Evolutionary conservation across 2,797 vertebrate species (phyloP).

Genomic region (Darevskia nairensis): DNA sequence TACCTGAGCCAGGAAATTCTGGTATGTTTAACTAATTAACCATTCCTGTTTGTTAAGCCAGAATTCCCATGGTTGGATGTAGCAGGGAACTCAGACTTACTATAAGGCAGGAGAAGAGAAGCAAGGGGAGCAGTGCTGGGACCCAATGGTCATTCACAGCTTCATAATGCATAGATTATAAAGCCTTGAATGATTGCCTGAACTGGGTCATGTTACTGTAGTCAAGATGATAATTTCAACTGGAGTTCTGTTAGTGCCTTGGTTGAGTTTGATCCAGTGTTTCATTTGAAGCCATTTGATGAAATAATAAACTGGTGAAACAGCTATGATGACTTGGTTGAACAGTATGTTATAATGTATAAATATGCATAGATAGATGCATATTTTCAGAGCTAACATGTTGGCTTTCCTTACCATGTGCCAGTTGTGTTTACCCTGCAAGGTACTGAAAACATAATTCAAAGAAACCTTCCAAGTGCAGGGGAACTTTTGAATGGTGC

Average conservation of each 20-base stretch:
- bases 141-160: not conserved
- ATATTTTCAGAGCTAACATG: not conserved
- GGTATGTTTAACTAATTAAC: not conserved
- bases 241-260: slow-evolving; percentile 22
- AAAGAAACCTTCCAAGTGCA: not conserved
- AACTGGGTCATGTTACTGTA: slow-evolving; percentile 12
- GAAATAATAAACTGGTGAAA: slow-evolving; percentile 36
- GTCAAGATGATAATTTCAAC: slow-evolving; percentile 29
- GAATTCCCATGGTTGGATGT: not conserved
- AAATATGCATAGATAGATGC: not conserved
- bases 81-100: not conserved
- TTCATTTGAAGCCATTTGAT: not conserved
- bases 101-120: not conserved
- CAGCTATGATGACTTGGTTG: not conserved
- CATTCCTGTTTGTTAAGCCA: not conserved
- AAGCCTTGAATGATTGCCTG: not conserved
- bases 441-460: not conserved
- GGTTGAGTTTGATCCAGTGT: slow-evolving; percentile 28
- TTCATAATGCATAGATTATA: slow-evolving; percentile 7
- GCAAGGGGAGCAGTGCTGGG: not conserved
- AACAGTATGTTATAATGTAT: not conserved
- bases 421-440: not conserved
- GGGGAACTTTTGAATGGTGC: not conserved
- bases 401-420: not conserved
- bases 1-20: not conserved